Evolutionary conservation across 2,797 vertebrate species (phyloP).

Genomic region (Clamator glandarius): DNA sequence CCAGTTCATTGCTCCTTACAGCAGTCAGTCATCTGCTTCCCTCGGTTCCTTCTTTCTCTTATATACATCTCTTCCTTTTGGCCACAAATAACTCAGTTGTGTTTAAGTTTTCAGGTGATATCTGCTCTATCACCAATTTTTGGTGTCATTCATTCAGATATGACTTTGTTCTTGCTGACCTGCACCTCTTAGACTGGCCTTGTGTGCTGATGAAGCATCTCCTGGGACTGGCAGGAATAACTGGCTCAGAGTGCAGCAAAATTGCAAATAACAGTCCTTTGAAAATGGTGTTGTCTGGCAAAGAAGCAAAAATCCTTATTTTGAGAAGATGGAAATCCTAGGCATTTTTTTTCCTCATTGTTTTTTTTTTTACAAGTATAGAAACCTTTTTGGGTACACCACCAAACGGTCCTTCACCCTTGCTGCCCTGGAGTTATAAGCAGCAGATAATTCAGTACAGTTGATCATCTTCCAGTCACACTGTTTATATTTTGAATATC

Average conservation of each 20-base stretch:
- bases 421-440: not conserved
- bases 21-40: not conserved
- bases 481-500: not conserved
- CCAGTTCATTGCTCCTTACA: not conserved
- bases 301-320: not conserved
- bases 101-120: slow-evolving; percentile 19
- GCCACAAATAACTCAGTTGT: not conserved
- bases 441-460: not conserved
- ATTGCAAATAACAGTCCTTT: not conserved
- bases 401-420: not conserved
- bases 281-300: not conserved
- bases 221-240: not conserved
- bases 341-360: not conserved
- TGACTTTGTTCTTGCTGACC: not conserved
- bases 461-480: not conserved
- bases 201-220: rapidly evolving
- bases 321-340: not conserved
- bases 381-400: not conserved
- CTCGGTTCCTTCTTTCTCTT: not conserved
- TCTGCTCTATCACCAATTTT: not conserved
- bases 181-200: not conserved
- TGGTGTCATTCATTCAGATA: not conserved
- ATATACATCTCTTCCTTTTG: not conserved
- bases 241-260: not conserved
- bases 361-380: not conserved